phyloP scores from a whole-genome alignment of 1,140 invertebrate species.

The Drosophila busckii region DNA sequence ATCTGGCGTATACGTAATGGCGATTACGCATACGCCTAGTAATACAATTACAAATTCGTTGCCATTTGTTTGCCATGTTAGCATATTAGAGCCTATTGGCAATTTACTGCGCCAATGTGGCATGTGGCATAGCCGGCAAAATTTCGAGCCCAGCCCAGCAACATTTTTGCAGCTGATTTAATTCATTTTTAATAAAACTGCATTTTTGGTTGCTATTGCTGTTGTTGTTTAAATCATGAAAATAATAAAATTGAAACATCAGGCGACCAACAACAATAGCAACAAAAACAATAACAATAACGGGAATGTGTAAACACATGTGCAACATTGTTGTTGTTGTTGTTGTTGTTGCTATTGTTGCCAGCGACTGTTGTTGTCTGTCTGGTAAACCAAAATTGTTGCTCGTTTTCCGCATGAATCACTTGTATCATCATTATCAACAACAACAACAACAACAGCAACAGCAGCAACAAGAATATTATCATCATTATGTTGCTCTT shows the following conservation, averaged over 20 bases:
- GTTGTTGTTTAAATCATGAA: conserved; percentile 31
- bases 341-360: conserved; percentile 28
- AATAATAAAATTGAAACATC: conserved; percentile 70
- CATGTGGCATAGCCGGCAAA: too few relatives aligned
- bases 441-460: not conserved
- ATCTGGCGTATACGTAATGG: not conserved
- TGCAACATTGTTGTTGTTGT: conserved; percentile 35
- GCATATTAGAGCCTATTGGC: too few relatives aligned
- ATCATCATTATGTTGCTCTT: conserved; percentile 17
- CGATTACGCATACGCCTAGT: too few relatives aligned
- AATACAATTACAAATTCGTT: too few relatives aligned
- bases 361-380: conserved; percentile 56
- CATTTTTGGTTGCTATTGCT: not conserved
- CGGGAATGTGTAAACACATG: conserved; percentile 65
- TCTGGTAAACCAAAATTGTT: conserved; percentile 75
- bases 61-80: too few relatives aligned
- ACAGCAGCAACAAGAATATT: conserved; percentile 1
- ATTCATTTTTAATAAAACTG: conserved; percentile 58
- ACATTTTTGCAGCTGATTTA: conserved; percentile 51
- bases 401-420: conserved; percentile 75
- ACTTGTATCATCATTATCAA: conserved; percentile 67
- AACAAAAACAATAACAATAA: conserved; percentile 30
- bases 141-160: too few relatives aligned
- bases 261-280: conserved; percentile 20
- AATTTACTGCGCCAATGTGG: too few relatives aligned